Evolutionary conservation across 2,797 vertebrate species (phyloP).

Genomic region (Phylloscopus collybita): DNA sequence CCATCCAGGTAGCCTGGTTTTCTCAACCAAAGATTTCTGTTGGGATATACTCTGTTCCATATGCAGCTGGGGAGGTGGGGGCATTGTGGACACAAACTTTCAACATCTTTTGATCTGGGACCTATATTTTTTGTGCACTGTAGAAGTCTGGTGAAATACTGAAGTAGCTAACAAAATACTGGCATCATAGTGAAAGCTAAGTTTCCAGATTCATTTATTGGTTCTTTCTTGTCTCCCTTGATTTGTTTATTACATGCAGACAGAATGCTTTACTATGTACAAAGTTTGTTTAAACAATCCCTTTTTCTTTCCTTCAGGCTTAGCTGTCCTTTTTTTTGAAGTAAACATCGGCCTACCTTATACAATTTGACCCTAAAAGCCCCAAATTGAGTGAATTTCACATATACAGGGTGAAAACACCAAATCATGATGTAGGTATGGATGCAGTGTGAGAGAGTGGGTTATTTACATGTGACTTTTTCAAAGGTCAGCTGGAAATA

Average conservation of each 20-base stretch:
- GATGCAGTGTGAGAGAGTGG: neutral
- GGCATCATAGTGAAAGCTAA: neutral
- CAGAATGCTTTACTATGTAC: neutral
- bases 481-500: neutral
- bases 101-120: neutral
- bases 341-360: neutral
- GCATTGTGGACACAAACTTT: neutral
- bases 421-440: neutral
- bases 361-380: neutral
- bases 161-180: neutral
- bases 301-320: neutral
- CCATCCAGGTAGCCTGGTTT: neutral
- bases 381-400: neutral
- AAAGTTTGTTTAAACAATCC: neutral
- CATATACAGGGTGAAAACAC: neutral
- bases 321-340: neutral
- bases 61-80: rapidly evolving
- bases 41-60: neutral
- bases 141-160: neutral
- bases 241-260: neutral
- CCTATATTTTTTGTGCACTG: neutral
- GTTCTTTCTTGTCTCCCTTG: neutral
- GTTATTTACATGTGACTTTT: neutral
- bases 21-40: neutral
- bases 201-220: neutral